phyloP scores from a whole-genome alignment of 2,888 invertebrate genomes.

The Agrochola litura region DNA sequence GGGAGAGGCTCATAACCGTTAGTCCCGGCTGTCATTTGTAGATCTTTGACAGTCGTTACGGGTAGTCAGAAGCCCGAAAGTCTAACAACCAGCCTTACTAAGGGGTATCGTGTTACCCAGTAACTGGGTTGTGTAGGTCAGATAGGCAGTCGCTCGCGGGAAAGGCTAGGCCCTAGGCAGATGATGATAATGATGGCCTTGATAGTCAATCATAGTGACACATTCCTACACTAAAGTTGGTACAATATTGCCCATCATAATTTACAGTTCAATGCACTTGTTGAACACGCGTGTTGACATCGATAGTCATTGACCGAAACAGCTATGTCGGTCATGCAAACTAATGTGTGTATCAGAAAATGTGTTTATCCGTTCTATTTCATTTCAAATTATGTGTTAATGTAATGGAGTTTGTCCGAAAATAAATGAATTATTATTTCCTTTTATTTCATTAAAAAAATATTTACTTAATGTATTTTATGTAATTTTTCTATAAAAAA shows the following conservation, averaged over 20 bases:
- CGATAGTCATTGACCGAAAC: conserved; percentile 48
- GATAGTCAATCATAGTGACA: neutral
- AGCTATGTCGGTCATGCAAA: conserved; percentile 39
- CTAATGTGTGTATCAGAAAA: conserved; percentile 8
- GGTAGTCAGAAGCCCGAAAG: neutral
- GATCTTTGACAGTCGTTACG: neutral
- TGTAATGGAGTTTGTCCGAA: too few species aligned
- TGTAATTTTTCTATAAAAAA: too few species aligned
- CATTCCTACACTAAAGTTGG: neutral
- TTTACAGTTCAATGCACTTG: conserved; percentile 57
- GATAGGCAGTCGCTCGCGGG: neutral
- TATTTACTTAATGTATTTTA: too few species aligned
- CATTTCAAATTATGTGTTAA: neutral
- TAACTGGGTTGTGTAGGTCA: neutral
- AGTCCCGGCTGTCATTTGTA: too few species aligned
- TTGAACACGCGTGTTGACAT: conserved; percentile 50
- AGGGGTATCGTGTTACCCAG: neutral
- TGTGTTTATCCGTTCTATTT: neutral
- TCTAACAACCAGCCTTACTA: neutral
- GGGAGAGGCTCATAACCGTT: too few species aligned
- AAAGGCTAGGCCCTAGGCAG: neutral
- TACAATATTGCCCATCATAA: conserved; percentile 26
- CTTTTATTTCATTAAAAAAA: too few species aligned
- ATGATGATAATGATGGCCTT: neutral
- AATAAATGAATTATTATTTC: too few species aligned